phyloP scores from a whole-genome alignment of 2,113 vertebrate species.

The Callionymus lyra region DNA sequence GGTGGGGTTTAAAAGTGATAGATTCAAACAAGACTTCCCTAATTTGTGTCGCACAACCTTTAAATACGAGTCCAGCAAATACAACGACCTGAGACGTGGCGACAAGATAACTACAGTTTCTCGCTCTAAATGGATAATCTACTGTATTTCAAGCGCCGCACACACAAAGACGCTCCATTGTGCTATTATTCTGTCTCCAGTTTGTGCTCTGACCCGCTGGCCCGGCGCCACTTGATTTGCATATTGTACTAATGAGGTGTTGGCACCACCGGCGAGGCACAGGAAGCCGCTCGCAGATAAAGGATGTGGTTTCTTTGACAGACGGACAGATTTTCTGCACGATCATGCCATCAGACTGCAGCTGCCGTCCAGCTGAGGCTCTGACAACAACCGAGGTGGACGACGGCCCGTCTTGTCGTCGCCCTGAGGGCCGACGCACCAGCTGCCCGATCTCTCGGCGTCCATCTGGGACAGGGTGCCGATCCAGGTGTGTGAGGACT shows the following conservation, averaged over 20 bases:
- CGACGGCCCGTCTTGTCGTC: too few species aligned
- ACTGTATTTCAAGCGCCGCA: constrained; percentile 2
- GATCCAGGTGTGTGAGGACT: constrained; percentile 52
- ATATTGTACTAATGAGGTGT: constrained; percentile 77
- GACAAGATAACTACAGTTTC: too few species aligned
- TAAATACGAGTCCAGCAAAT: too few species aligned
- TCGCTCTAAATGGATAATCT: too few species aligned
- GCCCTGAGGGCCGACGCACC: constrained; percentile 42
- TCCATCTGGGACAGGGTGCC: constrained; percentile 60
- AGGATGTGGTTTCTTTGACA: too few species aligned
- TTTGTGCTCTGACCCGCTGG: constrained; percentile 89
- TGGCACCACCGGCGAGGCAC: constrained; percentile 52
- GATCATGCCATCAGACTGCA: too few species aligned
- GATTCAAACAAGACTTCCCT: too few species aligned
- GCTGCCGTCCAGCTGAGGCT: too few species aligned
- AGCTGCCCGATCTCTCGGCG: constrained; percentile 42
- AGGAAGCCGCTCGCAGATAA: constrained; percentile 29
- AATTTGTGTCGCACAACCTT: too few species aligned
- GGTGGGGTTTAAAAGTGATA: too few species aligned
- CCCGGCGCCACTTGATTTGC: constrained; percentile 83
- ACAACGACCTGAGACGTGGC: too few species aligned
- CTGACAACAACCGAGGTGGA: too few species aligned
- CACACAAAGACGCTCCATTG: constrained; percentile 60
- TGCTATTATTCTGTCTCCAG: constrained; percentile 90
- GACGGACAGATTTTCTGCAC: not conserved